Conservation (phyloP, 1,140 invertebrate species). For the Eueides isabella region DNA sequence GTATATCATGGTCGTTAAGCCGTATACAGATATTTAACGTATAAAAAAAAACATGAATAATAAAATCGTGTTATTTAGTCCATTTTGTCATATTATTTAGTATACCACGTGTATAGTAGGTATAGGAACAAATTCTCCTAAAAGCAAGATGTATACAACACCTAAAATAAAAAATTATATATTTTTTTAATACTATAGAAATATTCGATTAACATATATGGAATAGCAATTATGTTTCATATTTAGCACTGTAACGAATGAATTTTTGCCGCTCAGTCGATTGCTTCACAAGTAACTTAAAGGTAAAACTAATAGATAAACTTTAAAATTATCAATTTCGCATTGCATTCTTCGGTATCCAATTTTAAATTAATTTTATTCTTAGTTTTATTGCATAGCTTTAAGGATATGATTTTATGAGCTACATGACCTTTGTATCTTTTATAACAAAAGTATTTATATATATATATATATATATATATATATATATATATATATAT, state of each 20-base stretch:
- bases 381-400: background rate
- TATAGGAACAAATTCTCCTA: no score
- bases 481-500: no score
- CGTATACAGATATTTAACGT: background rate
- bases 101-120: no score
- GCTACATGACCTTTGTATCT: background rate
- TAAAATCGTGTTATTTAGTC: background rate
- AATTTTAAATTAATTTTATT: background rate
- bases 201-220: constrained; percentile 3
- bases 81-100: no score
- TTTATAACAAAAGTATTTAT: background rate
- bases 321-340: background rate
- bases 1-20: background rate
- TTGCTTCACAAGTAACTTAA: constrained; percentile 3
- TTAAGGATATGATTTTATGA: constrained; percentile 3
- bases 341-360: background rate
- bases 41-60: background rate
- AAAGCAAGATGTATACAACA: no score
- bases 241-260: constrained; percentile 24
- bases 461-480: no score
- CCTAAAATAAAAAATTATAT: no score
- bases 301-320: constrained; percentile 1
- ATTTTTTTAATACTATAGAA: background rate
- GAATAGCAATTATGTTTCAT: constrained; percentile 7
- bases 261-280: constrained; percentile 21